Evolutionary conservation across 2,113 vertebrate species (phyloP).

Genomic region (Podocnemis expansa): DNA sequence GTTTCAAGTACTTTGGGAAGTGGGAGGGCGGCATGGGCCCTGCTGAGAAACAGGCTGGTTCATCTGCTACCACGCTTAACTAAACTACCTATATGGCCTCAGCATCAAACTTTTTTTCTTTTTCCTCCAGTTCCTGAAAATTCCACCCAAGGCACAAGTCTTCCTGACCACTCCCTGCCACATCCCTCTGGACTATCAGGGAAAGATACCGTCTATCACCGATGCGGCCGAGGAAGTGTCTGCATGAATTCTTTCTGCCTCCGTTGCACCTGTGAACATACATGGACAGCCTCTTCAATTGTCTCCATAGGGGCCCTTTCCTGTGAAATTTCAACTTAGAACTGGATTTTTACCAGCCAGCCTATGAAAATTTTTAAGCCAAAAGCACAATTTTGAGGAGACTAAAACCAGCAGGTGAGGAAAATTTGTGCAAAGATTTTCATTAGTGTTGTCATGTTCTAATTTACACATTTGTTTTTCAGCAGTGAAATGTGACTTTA

Average conservation of each 20-base stretch:
- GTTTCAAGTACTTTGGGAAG: background rate
- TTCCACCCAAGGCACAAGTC: background rate
- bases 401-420: too few relatives aligned
- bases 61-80: background rate
- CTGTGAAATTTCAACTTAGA: background rate
- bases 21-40: background rate
- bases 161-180: background rate
- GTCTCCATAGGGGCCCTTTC: background rate
- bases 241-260: background rate
- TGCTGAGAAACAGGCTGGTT: background rate
- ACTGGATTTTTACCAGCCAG: background rate
- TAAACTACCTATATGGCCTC: background rate
- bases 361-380: background rate
- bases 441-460: fast-evolving
- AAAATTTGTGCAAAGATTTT: background rate
- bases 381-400: too few relatives aligned
- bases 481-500: background rate
- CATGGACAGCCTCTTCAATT: background rate
- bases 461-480: background rate
- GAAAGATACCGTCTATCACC: too few relatives aligned
- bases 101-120: background rate
- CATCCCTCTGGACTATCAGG: background rate
- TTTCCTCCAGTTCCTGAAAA: background rate
- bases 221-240: background rate
- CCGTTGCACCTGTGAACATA: background rate